Evolutionary conservation across 2,113 vertebrate genomes (phyloP).

Genomic region (Cyprinodon brontotheroides): DNA sequence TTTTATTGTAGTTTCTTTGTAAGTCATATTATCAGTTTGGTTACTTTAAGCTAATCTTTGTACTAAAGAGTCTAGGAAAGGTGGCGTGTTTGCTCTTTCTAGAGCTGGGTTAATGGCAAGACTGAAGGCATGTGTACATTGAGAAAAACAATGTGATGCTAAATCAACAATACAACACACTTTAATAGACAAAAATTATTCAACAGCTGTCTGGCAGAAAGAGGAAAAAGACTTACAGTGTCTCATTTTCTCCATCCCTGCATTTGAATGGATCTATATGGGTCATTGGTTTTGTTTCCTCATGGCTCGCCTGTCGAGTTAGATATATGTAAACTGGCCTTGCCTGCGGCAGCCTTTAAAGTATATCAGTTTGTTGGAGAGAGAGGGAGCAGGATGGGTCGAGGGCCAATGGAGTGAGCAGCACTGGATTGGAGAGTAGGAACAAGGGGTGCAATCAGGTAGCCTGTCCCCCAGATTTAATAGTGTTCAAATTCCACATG

Average conservation of each 20-base stretch:
- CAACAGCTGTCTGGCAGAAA: constrained; percentile 25
- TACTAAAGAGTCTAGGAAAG: not conserved
- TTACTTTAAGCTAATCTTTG: not conserved
- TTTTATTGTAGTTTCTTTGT: not conserved
- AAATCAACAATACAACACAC: constrained; percentile 22
- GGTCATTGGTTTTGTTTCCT: constrained; percentile 80
- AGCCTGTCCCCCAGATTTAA: constrained; percentile 67
- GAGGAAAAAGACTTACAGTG: constrained; percentile 42
- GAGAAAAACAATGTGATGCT: constrained; percentile 1
- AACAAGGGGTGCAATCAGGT: not conserved
- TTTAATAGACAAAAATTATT: constrained; percentile 16
- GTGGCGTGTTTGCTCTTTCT: not conserved
- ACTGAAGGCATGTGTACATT: not conserved
- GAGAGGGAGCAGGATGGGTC: constrained; percentile 23
- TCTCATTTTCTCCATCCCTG: constrained; percentile 56
- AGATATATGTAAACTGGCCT: constrained; percentile 78
- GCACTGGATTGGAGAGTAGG: constrained; percentile 13
- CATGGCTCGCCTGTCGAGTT: constrained; percentile 78
- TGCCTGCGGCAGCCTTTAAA: constrained; percentile 73
- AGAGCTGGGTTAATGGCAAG: not conserved
- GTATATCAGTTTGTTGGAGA: constrained; percentile 73
- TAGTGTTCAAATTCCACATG: constrained; percentile 52
- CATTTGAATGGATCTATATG: constrained; percentile 71
- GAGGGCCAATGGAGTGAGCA: constrained; percentile 52
- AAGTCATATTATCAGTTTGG: not conserved